Base-by-base conservation (phyloP, 2,113 vertebrate species). In the Takifugu flavidus region DNA sequence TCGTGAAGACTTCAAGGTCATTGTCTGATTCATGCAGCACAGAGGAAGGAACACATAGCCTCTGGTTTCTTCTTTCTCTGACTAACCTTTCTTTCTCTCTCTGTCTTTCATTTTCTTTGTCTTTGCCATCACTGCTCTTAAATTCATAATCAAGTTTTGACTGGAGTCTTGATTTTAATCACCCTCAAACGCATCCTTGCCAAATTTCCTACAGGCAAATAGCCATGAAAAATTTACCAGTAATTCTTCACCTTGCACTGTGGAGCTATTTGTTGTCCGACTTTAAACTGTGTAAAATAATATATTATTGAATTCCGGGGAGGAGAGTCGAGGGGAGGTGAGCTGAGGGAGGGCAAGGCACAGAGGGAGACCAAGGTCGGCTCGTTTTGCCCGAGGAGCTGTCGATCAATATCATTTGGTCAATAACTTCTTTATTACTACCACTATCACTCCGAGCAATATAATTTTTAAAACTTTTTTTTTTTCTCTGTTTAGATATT, bases 351-450 rank as follows among this genome's bases (percentile, higher is more conserved):
- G 92, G 92, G 91, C 89, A 88, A 94, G 93, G 91, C 93, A 94
- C 93, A 92, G 92, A 93, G 95, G 93, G 92, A 91, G 90, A 93
- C 89, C 91, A 93, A 95, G 96, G 96, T 98, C 94, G 93, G 91
- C 90, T 92, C 91, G 92, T 93, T 94, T 94, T 94, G 95, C 97
- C 95, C 87, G 91, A 94, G 94, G 95, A 98, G 93, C 93, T 90
- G 90, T 81, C 93, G 92, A 98, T 99, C 97, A 94, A 99, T 99
- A 96, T 93, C 87, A 95, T 92, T 93, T 97, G 94, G 94, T 98
- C 97, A 98, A 99, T 98, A 99, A 95, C 93, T 95, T 92, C 95
- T 98, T 98, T 98, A 99, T 99, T 98, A 98, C 95, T 93, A 90
- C 68, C 89, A 92, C 93, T 92, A 94, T 93, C 92, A 96, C 95